These are phyloP conservation scores for Trichogramma dendrolimi DNA, from an alignment of 2,888 invertebrate genomes.

Conservation along the genomic window DNA sequence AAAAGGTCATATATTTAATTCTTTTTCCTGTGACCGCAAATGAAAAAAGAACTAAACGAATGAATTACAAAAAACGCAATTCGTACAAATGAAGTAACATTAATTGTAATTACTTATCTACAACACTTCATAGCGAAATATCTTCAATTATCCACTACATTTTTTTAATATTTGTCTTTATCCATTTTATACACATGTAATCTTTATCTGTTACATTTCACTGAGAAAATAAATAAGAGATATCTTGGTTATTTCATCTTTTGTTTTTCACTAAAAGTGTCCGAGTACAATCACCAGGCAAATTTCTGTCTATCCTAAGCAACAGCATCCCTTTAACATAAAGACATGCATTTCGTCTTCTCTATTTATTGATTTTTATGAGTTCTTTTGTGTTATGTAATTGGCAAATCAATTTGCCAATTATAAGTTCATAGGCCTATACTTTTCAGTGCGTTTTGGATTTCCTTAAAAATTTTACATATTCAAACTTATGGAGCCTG, in stretches of 20 bases:
- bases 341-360: conserved; percentile 15
- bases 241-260: conserved; percentile 39
- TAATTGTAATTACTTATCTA: conserved; percentile 47
- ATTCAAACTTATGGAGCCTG: neutral
- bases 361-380: conserved; percentile 34
- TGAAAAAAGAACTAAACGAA: conserved; percentile 33
- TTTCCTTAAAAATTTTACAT: conserved; percentile 12
- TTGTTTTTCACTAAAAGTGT: conserved; percentile 20
- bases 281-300: conserved; percentile 19
- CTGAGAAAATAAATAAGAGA: conserved; percentile 52
- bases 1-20: conserved; percentile 38
- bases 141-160: conserved; percentile 37
- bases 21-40: conserved; percentile 36
- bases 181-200: conserved; percentile 48
- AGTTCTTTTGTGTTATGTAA: conserved; percentile 38
- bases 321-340: too few species aligned
- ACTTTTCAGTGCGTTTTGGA: conserved; percentile 17
- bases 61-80: conserved; percentile 32
- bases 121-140: conserved; percentile 46
- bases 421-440: conserved; percentile 51
- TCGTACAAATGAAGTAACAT: conserved; percentile 39
- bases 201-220: conserved; percentile 44
- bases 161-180: conserved; percentile 22
- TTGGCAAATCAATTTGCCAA: conserved; percentile 48
- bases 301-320: neutral